Evolutionary conservation across 2,113 vertebrate species (phyloP).

Genomic region (Calypte anna): DNA sequence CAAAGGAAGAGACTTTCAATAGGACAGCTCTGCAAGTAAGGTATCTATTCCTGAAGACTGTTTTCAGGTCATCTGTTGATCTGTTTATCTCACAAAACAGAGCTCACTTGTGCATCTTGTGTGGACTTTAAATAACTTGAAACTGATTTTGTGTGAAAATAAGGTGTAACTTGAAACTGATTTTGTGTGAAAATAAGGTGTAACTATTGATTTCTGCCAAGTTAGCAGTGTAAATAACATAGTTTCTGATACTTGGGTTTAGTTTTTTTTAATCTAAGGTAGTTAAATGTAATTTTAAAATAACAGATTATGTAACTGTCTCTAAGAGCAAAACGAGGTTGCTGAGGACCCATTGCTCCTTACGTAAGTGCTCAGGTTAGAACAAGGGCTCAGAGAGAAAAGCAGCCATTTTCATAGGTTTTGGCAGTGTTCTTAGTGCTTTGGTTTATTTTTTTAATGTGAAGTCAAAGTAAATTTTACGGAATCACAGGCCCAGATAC

Average conservation of each 20-base stretch:
- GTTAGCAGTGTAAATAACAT: not conserved
- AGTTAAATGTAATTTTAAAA: not conserved
- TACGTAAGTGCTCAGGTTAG: not conserved
- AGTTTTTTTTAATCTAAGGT: not conserved
- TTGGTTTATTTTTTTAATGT: conserved; percentile 23
- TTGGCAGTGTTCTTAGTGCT: not conserved
- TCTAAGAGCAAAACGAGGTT: not conserved
- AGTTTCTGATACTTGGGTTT: not conserved
- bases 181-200: not conserved
- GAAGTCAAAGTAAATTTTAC: conserved; percentile 1
- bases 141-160: not conserved
- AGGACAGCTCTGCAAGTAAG: not conserved
- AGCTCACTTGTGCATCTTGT: not conserved
- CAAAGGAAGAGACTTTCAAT: not conserved
- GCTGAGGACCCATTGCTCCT: not conserved
- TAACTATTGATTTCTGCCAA: not conserved
- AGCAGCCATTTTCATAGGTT: not conserved
- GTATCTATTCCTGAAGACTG: not conserved
- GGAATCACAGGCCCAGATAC: conserved; percentile 23
- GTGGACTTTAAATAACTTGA: not conserved
- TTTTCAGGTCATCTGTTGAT: not conserved
- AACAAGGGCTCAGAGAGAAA: not conserved
- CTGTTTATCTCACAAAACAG: not conserved
- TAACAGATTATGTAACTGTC: not conserved
- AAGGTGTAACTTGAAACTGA: not conserved